Conservation (phyloP, 2,888 invertebrate genomes). For the Adelognathus sp. region DNA sequence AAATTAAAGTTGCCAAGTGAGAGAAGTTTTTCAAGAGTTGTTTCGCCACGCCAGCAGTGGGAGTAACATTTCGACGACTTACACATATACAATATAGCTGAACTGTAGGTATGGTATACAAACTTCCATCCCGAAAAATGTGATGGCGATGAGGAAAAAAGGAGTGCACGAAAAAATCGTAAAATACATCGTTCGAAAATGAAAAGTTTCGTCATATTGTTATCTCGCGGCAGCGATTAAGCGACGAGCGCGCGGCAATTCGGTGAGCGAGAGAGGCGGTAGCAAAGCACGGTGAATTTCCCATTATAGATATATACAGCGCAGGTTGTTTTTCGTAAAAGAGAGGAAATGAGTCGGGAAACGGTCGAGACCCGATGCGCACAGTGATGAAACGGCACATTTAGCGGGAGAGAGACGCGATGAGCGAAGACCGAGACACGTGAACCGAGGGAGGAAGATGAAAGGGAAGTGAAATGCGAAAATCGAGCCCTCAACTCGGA, state of each 20-base stretch:
- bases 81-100: neutral
- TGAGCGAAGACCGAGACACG: constrained; percentile 1
- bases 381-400: constrained; percentile 6
- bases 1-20: constrained; percentile 48
- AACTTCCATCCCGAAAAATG: neutral
- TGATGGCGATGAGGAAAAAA: neutral
- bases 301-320: neutral
- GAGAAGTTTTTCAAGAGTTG: constrained; percentile 33
- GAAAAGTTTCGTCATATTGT: constrained; percentile 33
- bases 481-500: constrained; percentile 9
- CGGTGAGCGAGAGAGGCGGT: neutral
- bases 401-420: neutral
- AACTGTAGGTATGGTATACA: neutral
- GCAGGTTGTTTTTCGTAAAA: constrained; percentile 1
- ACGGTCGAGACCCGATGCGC: constrained; percentile 21
- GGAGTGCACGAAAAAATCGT: neutral
- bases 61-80: neutral
- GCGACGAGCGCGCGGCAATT: neutral
- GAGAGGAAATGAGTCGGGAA: constrained; percentile 21
- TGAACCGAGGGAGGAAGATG: constrained; percentile 1
- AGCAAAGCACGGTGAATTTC: constrained; percentile 1
- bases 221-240: constrained; percentile 41
- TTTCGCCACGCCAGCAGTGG: neutral
- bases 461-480: constrained; percentile 5
- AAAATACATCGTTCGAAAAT: constrained; percentile 30